Evolutionary conservation across 2,888 invertebrate species (phyloP).

Genomic region (Apodemia zela): DNA sequence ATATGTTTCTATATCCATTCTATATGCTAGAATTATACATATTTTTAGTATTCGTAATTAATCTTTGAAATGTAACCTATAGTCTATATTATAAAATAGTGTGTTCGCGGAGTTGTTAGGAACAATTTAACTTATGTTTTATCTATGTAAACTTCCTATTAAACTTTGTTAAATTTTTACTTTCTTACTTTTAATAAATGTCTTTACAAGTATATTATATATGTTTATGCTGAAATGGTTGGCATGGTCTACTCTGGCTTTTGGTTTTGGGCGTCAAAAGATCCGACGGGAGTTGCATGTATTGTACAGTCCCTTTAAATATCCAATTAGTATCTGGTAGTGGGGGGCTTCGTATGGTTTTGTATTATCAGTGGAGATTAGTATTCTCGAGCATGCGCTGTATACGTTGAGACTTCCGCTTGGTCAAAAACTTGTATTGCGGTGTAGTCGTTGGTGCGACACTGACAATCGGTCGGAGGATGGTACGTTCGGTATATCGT

Average conservation of each 20-base stretch:
- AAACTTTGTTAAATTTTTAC: neutral
- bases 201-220: neutral
- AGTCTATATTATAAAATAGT: too few species aligned
- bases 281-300: conserved; percentile 36
- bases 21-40: too few species aligned
- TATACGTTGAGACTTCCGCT: conserved; percentile 75
- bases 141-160: neutral
- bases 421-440: conserved; percentile 55
- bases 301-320: conserved; percentile 21
- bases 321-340: conserved; percentile 29
- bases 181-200: conserved; percentile 1
- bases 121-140: neutral
- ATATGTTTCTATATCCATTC: too few species aligned
- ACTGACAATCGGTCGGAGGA: conserved; percentile 76
- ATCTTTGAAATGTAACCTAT: too few species aligned
- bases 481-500: conserved; percentile 60
- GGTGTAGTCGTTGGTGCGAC: conserved; percentile 45
- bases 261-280: conserved; percentile 66
- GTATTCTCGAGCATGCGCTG: conserved; percentile 75
- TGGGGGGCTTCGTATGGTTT: conserved; percentile 56
- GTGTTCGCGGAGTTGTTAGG: too few species aligned
- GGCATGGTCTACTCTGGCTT: conserved; percentile 71
- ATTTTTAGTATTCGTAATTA: too few species aligned
- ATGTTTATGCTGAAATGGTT: conserved; percentile 45
- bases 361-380: conserved; percentile 53